A percentile compares a stretch with the other conserved stretches of the same genome.
phyloP scores from a whole-genome alignment of 2,888 invertebrate species.

The Sisyra terminalis region DNA sequence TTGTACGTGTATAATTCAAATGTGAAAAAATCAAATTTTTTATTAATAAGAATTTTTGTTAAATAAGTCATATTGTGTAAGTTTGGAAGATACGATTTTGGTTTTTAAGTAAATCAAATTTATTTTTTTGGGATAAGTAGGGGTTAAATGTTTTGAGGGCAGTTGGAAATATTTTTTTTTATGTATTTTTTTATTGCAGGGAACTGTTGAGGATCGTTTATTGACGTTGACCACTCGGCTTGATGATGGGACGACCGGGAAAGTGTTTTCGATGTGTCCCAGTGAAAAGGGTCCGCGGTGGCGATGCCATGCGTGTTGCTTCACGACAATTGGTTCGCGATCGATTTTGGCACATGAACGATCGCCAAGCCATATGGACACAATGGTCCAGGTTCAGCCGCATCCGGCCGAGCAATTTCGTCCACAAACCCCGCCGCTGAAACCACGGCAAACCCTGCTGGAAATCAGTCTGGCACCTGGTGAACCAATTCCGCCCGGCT shows the following conservation, averaged over 20 bases:
- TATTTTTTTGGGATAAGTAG: too few relatives aligned
- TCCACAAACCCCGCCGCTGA: conserved; percentile 12
- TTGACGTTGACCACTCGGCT: conserved; percentile 12
- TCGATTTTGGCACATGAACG: conserved; percentile 24
- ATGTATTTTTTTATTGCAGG: conserved; percentile 7
- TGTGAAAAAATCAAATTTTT: too few relatives aligned
- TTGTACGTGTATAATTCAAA: too few relatives aligned
- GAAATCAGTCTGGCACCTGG: conserved; percentile 34
- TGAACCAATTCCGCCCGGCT: conserved; percentile 53
- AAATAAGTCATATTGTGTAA: too few relatives aligned
- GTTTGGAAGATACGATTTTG: too few relatives aligned
- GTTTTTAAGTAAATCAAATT: too few relatives aligned
- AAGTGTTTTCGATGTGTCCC: conserved; percentile 16
- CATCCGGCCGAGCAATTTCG: conserved; percentile 18
- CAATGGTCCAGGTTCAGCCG: conserved; percentile 25
- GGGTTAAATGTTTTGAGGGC: too few relatives aligned
- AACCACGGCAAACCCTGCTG: conserved; percentile 15
- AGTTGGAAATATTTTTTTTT: too few relatives aligned
- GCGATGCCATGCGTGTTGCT: conserved; percentile 26
- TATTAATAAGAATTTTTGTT: too few relatives aligned
- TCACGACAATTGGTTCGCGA: conserved; percentile 24
- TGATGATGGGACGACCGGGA: conserved; percentile 17
- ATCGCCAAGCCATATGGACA: conserved; percentile 25
- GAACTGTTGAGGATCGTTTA: conserved; percentile 5
- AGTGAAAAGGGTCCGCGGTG: conserved; percentile 9